phyloP scores from a whole-genome alignment of 2,797 vertebrate species.

The Threskiornis aethiopicus region DNA sequence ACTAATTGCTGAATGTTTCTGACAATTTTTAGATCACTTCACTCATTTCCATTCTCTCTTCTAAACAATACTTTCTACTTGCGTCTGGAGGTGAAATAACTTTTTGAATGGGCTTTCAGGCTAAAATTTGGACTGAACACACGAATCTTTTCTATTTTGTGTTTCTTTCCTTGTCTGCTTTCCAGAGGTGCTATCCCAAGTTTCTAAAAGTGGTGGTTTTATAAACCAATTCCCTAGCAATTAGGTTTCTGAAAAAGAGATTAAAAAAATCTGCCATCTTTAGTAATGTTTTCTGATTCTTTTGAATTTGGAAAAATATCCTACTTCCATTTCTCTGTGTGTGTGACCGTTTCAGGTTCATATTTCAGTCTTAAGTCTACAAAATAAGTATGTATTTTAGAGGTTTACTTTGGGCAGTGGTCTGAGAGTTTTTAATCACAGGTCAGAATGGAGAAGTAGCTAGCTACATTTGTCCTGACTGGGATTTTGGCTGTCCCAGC shows the following conservation, averaged over 20 bases:
- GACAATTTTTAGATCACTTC: constrained; percentile 11
- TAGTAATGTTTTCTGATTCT: neutral
- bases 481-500: neutral
- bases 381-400: neutral
- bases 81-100: neutral
- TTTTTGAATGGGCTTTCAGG: neutral
- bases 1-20: constrained; percentile 45
- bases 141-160: neutral
- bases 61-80: neutral
- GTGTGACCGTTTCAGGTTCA: neutral
- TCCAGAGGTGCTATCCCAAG: neutral
- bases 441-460: neutral
- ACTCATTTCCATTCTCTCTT: neutral
- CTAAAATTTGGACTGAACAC: neutral
- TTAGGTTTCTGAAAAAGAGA: neutral
- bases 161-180: neutral
- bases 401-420: neutral
- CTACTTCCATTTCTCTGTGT: neutral
- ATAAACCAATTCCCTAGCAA: neutral
- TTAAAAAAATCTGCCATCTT: neutral
- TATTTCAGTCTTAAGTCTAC: neutral
- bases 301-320: neutral
- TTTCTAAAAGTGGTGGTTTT: neutral
- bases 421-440: neutral
- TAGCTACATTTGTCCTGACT: neutral